Evolutionary conservation across 2,888 invertebrate genomes (phyloP).

Genomic region (Clanis bilineata): DNA sequence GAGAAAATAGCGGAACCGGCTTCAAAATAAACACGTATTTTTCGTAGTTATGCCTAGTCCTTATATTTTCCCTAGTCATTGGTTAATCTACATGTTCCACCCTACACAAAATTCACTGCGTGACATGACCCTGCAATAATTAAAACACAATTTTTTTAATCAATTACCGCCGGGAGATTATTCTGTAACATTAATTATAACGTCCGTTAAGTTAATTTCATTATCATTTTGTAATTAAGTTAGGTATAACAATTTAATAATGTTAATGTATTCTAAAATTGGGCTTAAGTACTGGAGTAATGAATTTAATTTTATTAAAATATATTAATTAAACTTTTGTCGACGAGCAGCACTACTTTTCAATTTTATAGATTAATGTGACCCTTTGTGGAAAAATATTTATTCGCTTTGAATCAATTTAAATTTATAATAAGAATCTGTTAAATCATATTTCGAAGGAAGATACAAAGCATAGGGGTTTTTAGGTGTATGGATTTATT

Average conservation of each 20-base stretch:
- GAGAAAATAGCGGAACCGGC: too few relatives aligned
- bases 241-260: not conserved
- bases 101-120: not conserved
- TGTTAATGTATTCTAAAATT: conserved; percentile 4
- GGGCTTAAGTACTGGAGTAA: not conserved
- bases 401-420: too few relatives aligned
- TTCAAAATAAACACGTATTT: too few relatives aligned
- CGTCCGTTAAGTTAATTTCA: not conserved
- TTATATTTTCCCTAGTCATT: too few relatives aligned
- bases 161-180: not conserved
- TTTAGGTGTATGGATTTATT: too few relatives aligned
- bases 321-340: not conserved
- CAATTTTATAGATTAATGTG: not conserved
- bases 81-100: not conserved
- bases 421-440: too few relatives aligned
- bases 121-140: not conserved
- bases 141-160: not conserved
- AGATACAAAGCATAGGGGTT: too few relatives aligned
- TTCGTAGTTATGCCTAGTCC: too few relatives aligned
- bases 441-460: too few relatives aligned
- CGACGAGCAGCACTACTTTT: not conserved
- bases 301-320: not conserved
- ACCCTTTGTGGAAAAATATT: too few relatives aligned
- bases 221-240: not conserved
- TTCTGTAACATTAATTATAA: not conserved